Evolutionary conservation across 2,797 vertebrate species (phyloP).

Genomic region (Holocentrus rufus): DNA sequence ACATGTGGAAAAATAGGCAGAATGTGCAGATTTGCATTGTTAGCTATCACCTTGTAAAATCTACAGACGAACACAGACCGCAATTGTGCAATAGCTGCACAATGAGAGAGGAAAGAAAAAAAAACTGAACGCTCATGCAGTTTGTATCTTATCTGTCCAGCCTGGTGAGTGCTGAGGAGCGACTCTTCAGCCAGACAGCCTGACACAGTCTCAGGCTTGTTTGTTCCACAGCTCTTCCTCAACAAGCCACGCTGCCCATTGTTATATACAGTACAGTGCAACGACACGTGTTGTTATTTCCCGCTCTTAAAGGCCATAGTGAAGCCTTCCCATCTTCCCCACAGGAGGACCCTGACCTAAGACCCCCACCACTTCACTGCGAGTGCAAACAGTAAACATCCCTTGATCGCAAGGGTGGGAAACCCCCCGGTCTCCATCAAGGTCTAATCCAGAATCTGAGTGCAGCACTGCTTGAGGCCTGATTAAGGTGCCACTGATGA

Average conservation of each 20-base stretch:
- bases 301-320: conserved; percentile 57
- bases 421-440: conserved; percentile 32
- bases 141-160: background rate
- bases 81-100: background rate
- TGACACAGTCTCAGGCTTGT: conserved; percentile 38
- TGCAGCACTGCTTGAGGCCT: background rate
- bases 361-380: conserved; percentile 34
- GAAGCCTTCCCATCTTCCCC: conserved; percentile 66
- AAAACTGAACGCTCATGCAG: background rate
- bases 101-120: conserved; percentile 15
- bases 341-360: conserved; percentile 59
- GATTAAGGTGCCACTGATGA: conserved; percentile 5
- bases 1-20: conserved; percentile 40
- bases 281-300: conserved; percentile 81
- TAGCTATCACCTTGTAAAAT: conserved; percentile 49
- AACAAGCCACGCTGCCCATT: conserved; percentile 67
- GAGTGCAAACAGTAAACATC: conserved; percentile 69
- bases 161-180: background rate
- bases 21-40: conserved; percentile 15
- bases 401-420: conserved; percentile 39
- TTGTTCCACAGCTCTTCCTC: conserved; percentile 65
- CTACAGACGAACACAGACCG: conserved; percentile 25
- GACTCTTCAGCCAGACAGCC: conserved; percentile 17
- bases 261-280: conserved; percentile 64
- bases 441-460: conserved; percentile 20